A percentile compares a stretch with the other conserved stretches of the same genome.
Conservation (phyloP, 2,113 vertebrate species). For the Setophaga kirtlandii region DNA sequence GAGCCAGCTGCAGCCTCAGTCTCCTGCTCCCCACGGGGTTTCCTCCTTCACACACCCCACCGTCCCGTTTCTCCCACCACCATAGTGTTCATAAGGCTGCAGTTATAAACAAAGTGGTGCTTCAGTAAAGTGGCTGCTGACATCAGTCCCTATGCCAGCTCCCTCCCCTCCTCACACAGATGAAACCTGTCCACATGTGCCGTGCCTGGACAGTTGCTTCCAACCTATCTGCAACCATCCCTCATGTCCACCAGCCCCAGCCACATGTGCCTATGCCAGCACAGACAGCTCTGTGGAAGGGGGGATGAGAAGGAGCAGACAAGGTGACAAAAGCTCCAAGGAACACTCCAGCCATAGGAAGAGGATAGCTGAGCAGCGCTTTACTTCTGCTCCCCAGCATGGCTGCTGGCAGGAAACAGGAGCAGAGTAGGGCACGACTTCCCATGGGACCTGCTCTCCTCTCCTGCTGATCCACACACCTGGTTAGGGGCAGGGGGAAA, state of each 20-base stretch:
- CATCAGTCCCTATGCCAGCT: rapidly evolving
- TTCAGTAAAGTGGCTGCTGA: background rate
- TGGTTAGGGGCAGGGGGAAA: background rate
- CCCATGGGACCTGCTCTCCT: background rate
- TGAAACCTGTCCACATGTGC: background rate
- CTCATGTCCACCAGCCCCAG: background rate
- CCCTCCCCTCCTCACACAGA: background rate
- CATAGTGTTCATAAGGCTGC: rapidly evolving
- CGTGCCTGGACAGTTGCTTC: rapidly evolving
- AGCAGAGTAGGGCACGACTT: background rate
- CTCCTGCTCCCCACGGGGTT: background rate
- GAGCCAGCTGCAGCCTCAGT: background rate
- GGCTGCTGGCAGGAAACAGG: background rate
- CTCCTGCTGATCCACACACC: background rate
- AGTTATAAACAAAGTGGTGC: background rate
- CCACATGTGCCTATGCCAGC: rapidly evolving
- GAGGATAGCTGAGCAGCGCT: rapidly evolving
- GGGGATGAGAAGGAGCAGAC: background rate
- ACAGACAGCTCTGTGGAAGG: background rate
- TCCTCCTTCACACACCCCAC: background rate
- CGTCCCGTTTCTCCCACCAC: background rate
- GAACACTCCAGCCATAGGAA: background rate
- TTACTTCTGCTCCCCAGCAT: background rate
- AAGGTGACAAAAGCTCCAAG: background rate
- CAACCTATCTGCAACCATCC: background rate